Evolutionary conservation across 2,797 vertebrate genomes (phyloP), one percentile per base, ranked within the genome.

Genomic region (Cygnus olor): DNA sequence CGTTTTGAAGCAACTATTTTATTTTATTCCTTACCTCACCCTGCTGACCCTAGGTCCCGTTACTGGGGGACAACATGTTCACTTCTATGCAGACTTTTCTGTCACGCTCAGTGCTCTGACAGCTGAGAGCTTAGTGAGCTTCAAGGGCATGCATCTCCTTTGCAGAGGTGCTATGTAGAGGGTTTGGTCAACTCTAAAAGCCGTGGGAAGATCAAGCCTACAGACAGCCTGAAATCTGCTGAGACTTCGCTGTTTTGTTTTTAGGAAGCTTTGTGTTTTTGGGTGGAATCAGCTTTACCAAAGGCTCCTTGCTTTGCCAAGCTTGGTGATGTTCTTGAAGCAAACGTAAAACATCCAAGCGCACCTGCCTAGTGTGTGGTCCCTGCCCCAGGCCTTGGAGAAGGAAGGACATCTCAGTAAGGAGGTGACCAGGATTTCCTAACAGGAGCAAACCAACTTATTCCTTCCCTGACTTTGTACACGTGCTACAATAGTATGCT

Each of bases 31-130:
- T 61, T 60, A 19, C 22, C 20, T 22, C 24, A 38, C 20, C 11
- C 44, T 54, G 15, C 78, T 80, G 88, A 60, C 25, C 20, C 13
- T 18, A 7, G 13, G 45, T 25, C 40, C 65, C n/a, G 3, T 25
- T 64, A 38, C 7, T 18, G 11, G 18, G 42, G 24, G n/a, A 45
- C 10, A 38, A 8, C 0, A 2, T 42, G 12, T 6, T 42, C 7
- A 22, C 16, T 83, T 93, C 19, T 14, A 32, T 2, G 1, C 27
- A 28, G 65, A 20, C 28, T 72, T 61, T 34, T 57, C 40, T 66
- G 10, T 69, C 0, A 0, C 54, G 27, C 22, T 79, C 0, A 0
- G 14, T 34, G 27, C 40, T 90, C 2, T 2, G 47, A 14, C 10
- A 74, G 28, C 61, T 17, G 14, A 53, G 28, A 22, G 57, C 38